phyloP scores from a whole-genome alignment of 2,888 invertebrate genomes.

The Polylopha cassiicola region DNA sequence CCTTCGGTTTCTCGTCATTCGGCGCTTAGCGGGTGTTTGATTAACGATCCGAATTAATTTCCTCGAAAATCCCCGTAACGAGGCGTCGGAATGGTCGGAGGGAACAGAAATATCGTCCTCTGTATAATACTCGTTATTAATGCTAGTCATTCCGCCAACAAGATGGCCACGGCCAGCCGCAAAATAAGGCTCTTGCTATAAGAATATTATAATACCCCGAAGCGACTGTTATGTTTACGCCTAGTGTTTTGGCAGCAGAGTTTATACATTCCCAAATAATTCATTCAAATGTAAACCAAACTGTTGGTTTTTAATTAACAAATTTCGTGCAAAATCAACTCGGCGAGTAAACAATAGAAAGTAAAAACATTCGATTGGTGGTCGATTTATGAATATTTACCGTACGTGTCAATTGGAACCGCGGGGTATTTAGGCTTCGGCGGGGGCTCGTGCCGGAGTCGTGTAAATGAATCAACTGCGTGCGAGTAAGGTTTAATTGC shows the following conservation, averaged over 20 bases:
- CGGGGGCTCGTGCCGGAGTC: slow-evolving; percentile 27
- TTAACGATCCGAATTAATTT: slow-evolving; percentile 67
- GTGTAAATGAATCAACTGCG: slow-evolving; percentile 28
- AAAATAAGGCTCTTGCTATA: slow-evolving; percentile 31
- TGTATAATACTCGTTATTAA: slow-evolving; percentile 46
- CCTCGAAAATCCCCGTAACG: slow-evolving; percentile 55
- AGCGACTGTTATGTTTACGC: too few species aligned
- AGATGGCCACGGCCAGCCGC: slow-evolving; percentile 36
- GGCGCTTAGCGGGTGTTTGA: slow-evolving; percentile 55
- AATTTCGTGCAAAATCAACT: background rate
- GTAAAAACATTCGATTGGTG: slow-evolving; percentile 19
- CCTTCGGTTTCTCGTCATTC: slow-evolving; percentile 41
- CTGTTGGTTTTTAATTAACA: background rate
- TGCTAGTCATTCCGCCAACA: slow-evolving; percentile 46
- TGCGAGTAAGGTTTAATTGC: slow-evolving; percentile 32
- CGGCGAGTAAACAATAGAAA: background rate
- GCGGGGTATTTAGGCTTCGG: slow-evolving; percentile 25
- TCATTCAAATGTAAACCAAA: background rate
- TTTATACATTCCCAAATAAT: too few species aligned
- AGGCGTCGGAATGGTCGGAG: slow-evolving; percentile 39
- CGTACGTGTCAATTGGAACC: slow-evolving; percentile 20
- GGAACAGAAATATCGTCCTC: slow-evolving; percentile 41
- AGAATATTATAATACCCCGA: slow-evolving; percentile 15
- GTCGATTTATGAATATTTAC: slow-evolving; percentile 29
- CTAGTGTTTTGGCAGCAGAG: too few species aligned